Conservation (phyloP, 2,888 invertebrate species). For the Drosophila anceps region DNA sequence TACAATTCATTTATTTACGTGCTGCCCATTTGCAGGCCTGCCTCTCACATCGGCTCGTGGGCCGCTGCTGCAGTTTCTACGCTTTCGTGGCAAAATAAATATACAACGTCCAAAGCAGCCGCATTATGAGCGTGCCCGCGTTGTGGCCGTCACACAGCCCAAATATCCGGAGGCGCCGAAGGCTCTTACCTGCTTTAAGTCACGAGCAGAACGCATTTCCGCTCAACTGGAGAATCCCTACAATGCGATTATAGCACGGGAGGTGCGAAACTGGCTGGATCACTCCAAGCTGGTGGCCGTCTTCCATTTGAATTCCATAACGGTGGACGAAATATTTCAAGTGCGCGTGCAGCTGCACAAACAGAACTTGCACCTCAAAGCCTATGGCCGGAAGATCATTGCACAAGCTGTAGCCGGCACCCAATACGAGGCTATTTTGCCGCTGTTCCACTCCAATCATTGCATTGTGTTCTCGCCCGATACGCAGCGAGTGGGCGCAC, state of each 20-base stretch:
- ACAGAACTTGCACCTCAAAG: conserved; percentile 89
- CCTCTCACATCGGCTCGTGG: conserved; percentile 56
- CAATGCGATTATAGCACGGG: conserved; percentile 90
- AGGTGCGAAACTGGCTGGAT: conserved; percentile 90
- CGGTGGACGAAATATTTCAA: conserved; percentile 88
- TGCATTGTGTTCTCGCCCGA: conserved; percentile 90
- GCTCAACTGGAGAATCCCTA: conserved; percentile 89
- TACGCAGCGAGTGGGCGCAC: conserved; percentile 87
- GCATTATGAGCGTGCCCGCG: conserved; percentile 89
- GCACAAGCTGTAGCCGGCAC: conserved; percentile 89
- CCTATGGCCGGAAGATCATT: conserved; percentile 89
- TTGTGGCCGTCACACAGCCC: conserved; percentile 89
- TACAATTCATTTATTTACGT: conserved; percentile 45
- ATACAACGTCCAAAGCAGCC: conserved; percentile 90
- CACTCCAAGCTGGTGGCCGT: conserved; percentile 90
- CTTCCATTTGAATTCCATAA: conserved; percentile 90
- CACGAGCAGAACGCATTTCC: conserved; percentile 63
- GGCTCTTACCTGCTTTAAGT: conserved; percentile 86
- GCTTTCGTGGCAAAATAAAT: conserved; percentile 92
- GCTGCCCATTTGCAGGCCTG: conserved; percentile 42
- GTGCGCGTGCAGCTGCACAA: conserved; percentile 88
- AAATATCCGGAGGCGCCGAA: conserved; percentile 87
- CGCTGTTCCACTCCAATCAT: conserved; percentile 88
- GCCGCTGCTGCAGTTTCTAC: conserved; percentile 87
- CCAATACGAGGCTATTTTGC: conserved; percentile 88